Evolutionary conservation across 2,113 vertebrate genomes (phyloP).

Genomic region (Eolophus roseicapilla): DNA sequence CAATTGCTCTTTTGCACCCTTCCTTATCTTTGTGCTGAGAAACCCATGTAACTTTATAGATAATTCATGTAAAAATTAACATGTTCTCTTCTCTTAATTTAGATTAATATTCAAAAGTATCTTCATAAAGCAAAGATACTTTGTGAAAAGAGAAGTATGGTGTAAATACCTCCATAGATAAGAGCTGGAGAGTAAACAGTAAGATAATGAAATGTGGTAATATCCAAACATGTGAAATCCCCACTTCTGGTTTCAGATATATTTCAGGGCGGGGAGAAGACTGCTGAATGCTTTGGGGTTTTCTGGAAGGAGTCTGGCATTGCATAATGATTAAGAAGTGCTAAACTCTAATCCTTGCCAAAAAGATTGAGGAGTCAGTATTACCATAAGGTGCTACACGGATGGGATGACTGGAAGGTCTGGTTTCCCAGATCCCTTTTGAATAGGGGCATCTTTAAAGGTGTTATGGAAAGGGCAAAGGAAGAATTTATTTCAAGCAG

Average conservation of each 20-base stretch:
- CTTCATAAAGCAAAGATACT: neutral
- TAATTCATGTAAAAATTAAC: neutral
- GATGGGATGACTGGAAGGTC: neutral
- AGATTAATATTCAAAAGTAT: neutral
- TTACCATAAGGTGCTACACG: neutral
- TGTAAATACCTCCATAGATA: neutral
- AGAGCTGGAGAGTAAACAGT: neutral
- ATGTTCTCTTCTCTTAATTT: neutral
- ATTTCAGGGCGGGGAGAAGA: neutral
- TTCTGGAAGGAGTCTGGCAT: neutral
- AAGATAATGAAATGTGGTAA: neutral
- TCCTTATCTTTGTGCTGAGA: neutral
- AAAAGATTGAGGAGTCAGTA: neutral
- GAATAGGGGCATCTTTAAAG: neutral
- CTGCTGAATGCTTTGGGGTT: neutral
- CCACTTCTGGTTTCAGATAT: neutral
- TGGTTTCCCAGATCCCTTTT: neutral
- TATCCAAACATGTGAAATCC: neutral
- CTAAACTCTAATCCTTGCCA: neutral
- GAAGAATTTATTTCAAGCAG: neutral
- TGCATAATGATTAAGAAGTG: neutral
- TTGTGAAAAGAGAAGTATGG: neutral
- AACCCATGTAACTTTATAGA: neutral
- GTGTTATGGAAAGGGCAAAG: neutral
- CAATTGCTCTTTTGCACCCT: neutral